Conservation (phyloP, 2,888 invertebrate genomes). For the Lasioglossum pauxillum region DNA sequence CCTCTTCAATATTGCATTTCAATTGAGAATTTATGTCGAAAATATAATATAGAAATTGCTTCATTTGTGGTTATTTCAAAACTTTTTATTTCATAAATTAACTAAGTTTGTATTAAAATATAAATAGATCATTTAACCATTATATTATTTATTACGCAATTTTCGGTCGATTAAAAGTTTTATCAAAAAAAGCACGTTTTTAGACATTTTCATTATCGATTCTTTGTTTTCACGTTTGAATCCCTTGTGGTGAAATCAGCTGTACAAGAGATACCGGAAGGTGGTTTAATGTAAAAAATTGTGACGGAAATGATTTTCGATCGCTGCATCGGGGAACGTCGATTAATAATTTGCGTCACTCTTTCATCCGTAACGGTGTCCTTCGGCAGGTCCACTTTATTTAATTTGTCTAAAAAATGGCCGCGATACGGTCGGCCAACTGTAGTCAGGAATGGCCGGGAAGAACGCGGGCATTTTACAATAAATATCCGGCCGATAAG, state of each 20-base stretch:
- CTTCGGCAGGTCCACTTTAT: constrained; percentile 62
- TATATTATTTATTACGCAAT: background rate
- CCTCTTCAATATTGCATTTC: too few relatives aligned
- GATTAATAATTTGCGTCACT: constrained; percentile 22
- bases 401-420: constrained; percentile 72
- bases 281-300: background rate
- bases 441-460: constrained; percentile 49
- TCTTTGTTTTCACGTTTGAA: background rate
- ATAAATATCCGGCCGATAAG: constrained; percentile 82
- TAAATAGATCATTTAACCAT: background rate
- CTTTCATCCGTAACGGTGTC: constrained; percentile 35
- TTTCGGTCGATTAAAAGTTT: background rate
- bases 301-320: background rate
- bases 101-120: background rate
- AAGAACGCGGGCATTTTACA: constrained; percentile 78
- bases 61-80: background rate
- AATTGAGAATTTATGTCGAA: background rate
- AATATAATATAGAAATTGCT: background rate
- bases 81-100: background rate
- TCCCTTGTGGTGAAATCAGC: background rate
- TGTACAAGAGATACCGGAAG: background rate
- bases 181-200: background rate
- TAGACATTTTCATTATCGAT: background rate
- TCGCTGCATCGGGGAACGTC: background rate
- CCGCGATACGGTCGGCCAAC: constrained; percentile 58